phyloP scores from a whole-genome alignment of 1,140 invertebrate genomes.

The Lycorma delicatula region DNA sequence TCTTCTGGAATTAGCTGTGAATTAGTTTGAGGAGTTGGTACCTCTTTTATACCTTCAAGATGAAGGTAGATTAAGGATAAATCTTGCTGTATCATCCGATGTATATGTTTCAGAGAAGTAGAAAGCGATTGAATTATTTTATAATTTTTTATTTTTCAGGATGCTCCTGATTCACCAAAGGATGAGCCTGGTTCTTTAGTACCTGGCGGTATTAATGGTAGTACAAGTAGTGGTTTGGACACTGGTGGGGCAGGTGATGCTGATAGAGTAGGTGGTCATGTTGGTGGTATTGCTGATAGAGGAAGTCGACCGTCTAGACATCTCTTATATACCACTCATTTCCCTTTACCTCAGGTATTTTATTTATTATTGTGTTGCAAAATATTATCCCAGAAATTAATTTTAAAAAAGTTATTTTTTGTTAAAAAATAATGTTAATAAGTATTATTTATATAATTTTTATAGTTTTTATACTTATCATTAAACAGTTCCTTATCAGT shows the following conservation, averaged over 20 bases:
- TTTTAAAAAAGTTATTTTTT: too few relatives aligned
- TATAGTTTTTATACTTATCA: too few relatives aligned
- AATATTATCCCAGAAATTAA: too few relatives aligned
- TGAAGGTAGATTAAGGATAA: too few relatives aligned
- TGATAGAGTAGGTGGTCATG: conserved; percentile 9
- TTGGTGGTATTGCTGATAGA: conserved; percentile 18
- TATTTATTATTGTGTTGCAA: too few relatives aligned
- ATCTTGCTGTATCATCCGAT: too few relatives aligned
- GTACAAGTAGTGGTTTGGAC: conserved; percentile 1
- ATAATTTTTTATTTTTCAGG: conserved; percentile 32
- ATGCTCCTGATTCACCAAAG: conserved; percentile 76
- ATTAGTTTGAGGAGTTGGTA: too few relatives aligned
- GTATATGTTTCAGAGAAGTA: background rate
- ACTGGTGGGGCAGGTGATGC: conserved; percentile 5
- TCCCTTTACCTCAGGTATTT: conserved; percentile 77
- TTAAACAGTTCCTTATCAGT: too few relatives aligned
- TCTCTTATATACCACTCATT: conserved; percentile 84
- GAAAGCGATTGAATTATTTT: background rate
- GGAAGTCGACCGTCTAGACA: conserved; percentile 58
- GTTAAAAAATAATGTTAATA: too few relatives aligned
- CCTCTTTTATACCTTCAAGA: too few relatives aligned
- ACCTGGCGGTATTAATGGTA: conserved; percentile 15
- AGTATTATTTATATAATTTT: too few relatives aligned
- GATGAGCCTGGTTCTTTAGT: conserved; percentile 41
- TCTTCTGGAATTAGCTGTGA: too few relatives aligned